A percentile compares a stretch with the other conserved stretches of the same genome.
These are phyloP conservation scores for Anomalospiza imberbis DNA, from an alignment of 2,797 vertebrate genomes.

Conservation along the genomic window DNA sequence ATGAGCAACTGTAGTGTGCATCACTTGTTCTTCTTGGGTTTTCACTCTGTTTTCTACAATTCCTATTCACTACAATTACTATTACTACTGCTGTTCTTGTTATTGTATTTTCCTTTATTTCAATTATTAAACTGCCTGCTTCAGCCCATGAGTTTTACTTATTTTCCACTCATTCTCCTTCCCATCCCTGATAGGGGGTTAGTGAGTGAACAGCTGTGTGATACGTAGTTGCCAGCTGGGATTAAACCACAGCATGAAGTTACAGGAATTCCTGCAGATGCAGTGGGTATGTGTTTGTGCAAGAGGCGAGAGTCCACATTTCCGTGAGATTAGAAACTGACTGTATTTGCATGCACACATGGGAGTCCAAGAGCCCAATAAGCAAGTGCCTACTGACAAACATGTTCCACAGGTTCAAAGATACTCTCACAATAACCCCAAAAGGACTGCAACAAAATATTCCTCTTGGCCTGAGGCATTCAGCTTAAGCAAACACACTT, in stretches of 20 bases:
- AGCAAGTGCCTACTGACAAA: not conserved
- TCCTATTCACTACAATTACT: not conserved
- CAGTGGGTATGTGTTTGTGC: not conserved
- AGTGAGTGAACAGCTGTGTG: fast-evolving
- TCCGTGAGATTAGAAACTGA: not conserved
- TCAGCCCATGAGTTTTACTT: not conserved
- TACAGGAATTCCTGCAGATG: not conserved
- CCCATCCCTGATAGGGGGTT: not conserved
- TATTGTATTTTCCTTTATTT: not conserved
- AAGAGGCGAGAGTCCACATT: not conserved
- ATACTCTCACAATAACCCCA: not conserved
- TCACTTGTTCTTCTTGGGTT: not conserved
- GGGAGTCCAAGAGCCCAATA: not conserved
- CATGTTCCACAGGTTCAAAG: not conserved
- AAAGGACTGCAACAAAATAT: not conserved
- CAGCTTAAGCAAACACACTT: not conserved
- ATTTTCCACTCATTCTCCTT: not conserved
- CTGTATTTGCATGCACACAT: not conserved
- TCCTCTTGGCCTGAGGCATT: not conserved
- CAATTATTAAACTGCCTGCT: not conserved
- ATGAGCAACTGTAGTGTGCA: not conserved
- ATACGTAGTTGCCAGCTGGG: not conserved
- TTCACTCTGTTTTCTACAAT: not conserved
- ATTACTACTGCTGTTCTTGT: not conserved
- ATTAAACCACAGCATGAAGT: not conserved